Evolutionary conservation across 1,140 invertebrate species (phyloP), one percentile per base, ranked within the genome.

Genomic region (Rhopalosiphum padi): DNA sequence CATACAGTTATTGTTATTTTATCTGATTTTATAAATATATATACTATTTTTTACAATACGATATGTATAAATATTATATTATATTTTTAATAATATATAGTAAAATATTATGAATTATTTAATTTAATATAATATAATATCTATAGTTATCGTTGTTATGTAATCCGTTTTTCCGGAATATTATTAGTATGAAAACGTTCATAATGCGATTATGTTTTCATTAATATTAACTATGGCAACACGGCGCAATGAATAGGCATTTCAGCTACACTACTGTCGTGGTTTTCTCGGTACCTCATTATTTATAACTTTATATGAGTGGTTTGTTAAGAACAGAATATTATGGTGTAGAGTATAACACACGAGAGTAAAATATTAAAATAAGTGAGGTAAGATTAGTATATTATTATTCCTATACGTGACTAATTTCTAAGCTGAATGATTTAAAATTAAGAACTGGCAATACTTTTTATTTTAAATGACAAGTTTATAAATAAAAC

Each of bases 21-120:
- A 77, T n/a, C 60, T 68, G 30, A 68, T 68, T 68, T n/a, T 68
- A n/a, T 68, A 68, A 68, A 68, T n/a, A 68, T 68, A n/a, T 68
- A n/a, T n/a, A 15, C 30, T 4, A 60, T 60, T 60, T 30, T 60
- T 60, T 60, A 51, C 11, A 68, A 11, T 15, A n/a, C 22, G n/a
- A 30, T 7, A 15, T 68, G 30, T 15, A 68, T 15, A 68, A n/a
- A 15, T 68, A 68, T 68, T n/a, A 68, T 68, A 60, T 55, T 55
- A 55, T 46, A 46, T 46, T 60, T 60, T 60, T 60, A 60, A 8
- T 11, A 60, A 30, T 30, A 25, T 5, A 30, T 23, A 23, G 9
- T 60, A 60, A 60, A 68, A 30, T 68, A 68, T n/a, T 30, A n/a
- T 68, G n/a, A 8, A 68, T 60, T 60, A 60, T 60, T 60, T 23